These are phyloP conservation scores for Diaperis boleti DNA, from an alignment of 2,888 invertebrate species.

Conservation along the genomic window DNA sequence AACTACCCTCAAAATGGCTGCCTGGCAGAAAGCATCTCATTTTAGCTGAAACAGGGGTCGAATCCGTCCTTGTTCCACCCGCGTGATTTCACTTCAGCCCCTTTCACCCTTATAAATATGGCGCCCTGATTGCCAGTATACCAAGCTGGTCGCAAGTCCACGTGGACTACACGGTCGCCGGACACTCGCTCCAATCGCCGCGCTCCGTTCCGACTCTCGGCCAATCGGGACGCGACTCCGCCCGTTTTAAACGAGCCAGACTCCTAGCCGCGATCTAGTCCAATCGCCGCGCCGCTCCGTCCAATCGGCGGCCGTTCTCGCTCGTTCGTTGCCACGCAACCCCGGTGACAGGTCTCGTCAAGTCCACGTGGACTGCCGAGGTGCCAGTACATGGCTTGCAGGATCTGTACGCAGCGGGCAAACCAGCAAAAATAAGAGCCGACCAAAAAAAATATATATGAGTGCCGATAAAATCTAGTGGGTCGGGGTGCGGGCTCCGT, in stretches of 20 bases:
- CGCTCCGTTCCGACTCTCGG: conserved; percentile 31
- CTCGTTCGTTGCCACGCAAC: conserved; percentile 59
- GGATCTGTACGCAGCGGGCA: conserved; percentile 66
- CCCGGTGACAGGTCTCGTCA: conserved; percentile 55
- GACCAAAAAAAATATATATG: conserved; percentile 66
- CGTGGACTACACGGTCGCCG: conserved; percentile 59
- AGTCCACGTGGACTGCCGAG: conserved; percentile 66
- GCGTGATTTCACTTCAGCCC: conserved; percentile 67
- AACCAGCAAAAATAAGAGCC: conserved; percentile 67
- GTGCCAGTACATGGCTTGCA: conserved; percentile 66
- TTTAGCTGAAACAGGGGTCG: conserved; percentile 68
- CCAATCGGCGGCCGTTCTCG: conserved; percentile 53
- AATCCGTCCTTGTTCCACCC: conserved; percentile 67
- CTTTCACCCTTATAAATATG: conserved; percentile 69
- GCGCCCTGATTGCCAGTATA: conserved; percentile 69
- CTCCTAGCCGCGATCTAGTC: background rate
- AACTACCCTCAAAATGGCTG: conserved; percentile 82
- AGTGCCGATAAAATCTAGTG: conserved; percentile 66
- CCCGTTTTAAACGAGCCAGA: conserved; percentile 45
- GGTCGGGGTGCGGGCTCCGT: conserved; percentile 64
- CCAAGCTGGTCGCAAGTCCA: conserved; percentile 65
- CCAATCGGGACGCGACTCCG: conserved; percentile 43
- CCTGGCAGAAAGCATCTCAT: conserved; percentile 71
- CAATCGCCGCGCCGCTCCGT: conserved; percentile 44
- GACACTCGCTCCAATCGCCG: conserved; percentile 49